These are phyloP conservation scores for Cataglyphis altisquamis DNA, from an alignment of 2,888 invertebrate species.

Conservation along the genomic window DNA sequence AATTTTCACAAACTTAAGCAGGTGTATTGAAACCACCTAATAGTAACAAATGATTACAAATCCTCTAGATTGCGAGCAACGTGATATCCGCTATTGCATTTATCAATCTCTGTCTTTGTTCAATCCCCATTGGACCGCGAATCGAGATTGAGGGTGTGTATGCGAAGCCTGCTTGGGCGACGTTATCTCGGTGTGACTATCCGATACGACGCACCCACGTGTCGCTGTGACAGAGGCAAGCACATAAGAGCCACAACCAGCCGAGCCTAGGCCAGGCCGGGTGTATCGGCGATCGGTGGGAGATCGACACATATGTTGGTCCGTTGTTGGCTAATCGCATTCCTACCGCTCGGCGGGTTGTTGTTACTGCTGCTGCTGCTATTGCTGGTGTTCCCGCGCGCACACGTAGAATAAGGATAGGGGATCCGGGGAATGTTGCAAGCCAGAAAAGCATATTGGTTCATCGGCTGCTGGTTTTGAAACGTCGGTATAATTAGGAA, in stretches of 20 bases:
- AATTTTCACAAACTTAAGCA: not conserved
- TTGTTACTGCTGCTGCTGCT: not conserved
- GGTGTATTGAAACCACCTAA: not conserved
- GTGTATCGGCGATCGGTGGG: slow-evolving; percentile 41
- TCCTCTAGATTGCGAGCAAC: not conserved
- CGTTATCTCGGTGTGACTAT: slow-evolving; percentile 55
- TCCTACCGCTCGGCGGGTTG: slow-evolving; percentile 79
- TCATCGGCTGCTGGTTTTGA: slow-evolving; percentile 85
- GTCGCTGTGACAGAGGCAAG: slow-evolving; percentile 20
- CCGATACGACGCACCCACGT: slow-evolving; percentile 69
- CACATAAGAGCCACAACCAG: slow-evolving; percentile 26
- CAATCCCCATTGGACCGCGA: slow-evolving; percentile 4
- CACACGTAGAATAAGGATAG: slow-evolving; percentile 70
- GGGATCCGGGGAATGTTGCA: slow-evolving; percentile 76
- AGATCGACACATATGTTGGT: slow-evolving; percentile 64
- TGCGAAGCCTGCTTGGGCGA: slow-evolving; percentile 67
- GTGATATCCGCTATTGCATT: not conserved
- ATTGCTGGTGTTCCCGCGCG: slow-evolving; percentile 69
- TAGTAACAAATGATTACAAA: not conserved
- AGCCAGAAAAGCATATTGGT: slow-evolving; percentile 85
- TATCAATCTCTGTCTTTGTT: not conserved
- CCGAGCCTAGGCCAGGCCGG: slow-evolving; percentile 42
- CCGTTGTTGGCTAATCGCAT: slow-evolving; percentile 83
- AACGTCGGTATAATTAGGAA: slow-evolving; percentile 84
- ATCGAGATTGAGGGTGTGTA: slow-evolving; percentile 65